A percentile compares a stretch with the other conserved stretches of the same genome.
Conservation (phyloP, 2,113 vertebrate species). For the Telmatochromis brachygnathus region DNA sequence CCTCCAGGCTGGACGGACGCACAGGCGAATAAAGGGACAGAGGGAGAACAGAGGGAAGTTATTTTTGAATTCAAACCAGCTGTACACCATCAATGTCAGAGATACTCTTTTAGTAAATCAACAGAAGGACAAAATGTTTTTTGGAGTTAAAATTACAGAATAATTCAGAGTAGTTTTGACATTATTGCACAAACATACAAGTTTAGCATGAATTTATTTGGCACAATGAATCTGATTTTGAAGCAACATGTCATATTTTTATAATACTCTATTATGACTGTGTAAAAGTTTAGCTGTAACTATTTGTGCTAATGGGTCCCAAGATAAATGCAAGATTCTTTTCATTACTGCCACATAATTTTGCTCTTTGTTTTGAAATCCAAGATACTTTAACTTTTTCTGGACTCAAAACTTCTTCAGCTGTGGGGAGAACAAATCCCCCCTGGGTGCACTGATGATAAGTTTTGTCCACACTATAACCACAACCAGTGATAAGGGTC, state of each 20-base stretch:
- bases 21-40: neutral
- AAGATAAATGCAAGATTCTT: neutral
- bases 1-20: constrained; percentile 78
- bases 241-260: neutral
- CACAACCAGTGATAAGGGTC: neutral
- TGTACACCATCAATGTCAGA: neutral
- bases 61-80: constrained; percentile 10
- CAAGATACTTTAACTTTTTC: neutral
- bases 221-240: neutral
- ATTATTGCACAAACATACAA: neutral
- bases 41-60: neutral
- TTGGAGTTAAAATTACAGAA: neutral
- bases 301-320: neutral
- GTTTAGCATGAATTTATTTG: neutral
- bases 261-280: neutral
- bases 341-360: neutral
- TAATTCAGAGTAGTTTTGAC: neutral
- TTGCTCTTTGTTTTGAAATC: neutral
- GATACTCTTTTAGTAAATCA: neutral
- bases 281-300: neutral
- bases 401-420: neutral
- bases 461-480: neutral
- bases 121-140: neutral
- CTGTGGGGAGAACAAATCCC: neutral
- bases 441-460: neutral